A percentile compares a stretch with the other conserved stretches of the same genome.
Evolutionary conservation across 2,888 invertebrate genomes (phyloP).

Genomic region (Standfussiana lucernea): DNA sequence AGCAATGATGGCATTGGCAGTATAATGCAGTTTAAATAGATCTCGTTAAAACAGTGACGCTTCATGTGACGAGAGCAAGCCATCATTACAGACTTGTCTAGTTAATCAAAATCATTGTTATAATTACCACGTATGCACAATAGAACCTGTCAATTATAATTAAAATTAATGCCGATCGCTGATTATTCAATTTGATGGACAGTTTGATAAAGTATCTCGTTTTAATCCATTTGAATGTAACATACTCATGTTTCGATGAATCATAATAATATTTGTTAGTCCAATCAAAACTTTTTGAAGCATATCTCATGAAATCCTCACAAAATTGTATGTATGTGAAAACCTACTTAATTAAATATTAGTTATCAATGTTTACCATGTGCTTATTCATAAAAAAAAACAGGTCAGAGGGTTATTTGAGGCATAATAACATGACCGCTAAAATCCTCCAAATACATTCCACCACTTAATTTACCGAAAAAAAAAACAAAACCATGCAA

Average conservation of each 20-base stretch:
- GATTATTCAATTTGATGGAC: slow-evolving; percentile 3
- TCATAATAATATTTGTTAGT: slow-evolving; percentile 2
- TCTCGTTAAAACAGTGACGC: not conserved
- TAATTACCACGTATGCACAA: slow-evolving; percentile 64
- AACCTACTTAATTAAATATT: not conserved
- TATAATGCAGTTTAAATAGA: not conserved
- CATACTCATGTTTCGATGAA: not conserved
- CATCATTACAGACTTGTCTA: slow-evolving; percentile 25
- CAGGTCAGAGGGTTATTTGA: not conserved
- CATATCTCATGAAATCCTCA: not conserved
- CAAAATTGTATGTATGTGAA: no score
- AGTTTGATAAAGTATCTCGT: not conserved
- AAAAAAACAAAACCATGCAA: slow-evolving; percentile 8
- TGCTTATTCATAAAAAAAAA: not conserved
- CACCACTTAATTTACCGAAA: not conserved
- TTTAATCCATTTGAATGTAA: not conserved
- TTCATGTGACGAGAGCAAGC: not conserved
- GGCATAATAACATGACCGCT: no score
- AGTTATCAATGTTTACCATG: not conserved
- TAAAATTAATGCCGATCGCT: not conserved
- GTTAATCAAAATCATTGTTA: slow-evolving; percentile 40
- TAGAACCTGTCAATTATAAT: slow-evolving; percentile 42
- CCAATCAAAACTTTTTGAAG: not conserved
- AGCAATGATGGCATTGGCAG: not conserved
- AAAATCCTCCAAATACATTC: not conserved